Evolutionary conservation across 2,113 vertebrate genomes (phyloP).

Genomic region (Seriola rivoliana): DNA sequence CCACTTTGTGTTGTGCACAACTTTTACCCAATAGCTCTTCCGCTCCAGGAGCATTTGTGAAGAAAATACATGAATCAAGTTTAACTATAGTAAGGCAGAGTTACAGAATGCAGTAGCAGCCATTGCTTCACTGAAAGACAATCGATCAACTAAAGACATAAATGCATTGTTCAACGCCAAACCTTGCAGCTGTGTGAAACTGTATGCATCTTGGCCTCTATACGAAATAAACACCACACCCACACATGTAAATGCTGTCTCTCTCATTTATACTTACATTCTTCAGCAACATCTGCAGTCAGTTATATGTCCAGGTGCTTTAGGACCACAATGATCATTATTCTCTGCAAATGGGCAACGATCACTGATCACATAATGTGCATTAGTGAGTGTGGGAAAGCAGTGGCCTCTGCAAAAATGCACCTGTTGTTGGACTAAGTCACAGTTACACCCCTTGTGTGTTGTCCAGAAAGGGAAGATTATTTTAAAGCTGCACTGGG

Average conservation of each 20-base stretch:
- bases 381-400: slow-evolving; percentile 55
- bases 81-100: slow-evolving; percentile 56
- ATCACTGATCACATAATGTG: slow-evolving; percentile 31
- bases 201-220: slow-evolving; percentile 26
- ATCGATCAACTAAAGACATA: slow-evolving; percentile 57
- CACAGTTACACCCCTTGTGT: slow-evolving; percentile 19
- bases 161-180: slow-evolving; percentile 47
- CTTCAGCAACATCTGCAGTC: slow-evolving; percentile 60
- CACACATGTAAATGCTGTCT: slow-evolving; percentile 43
- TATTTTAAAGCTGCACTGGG: slow-evolving; percentile 12
- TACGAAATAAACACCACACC: slow-evolving; percentile 54
- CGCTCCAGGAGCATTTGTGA: slow-evolving; percentile 54
- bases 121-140: slow-evolving; percentile 37
- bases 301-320: slow-evolving; percentile 67
- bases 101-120: slow-evolving; percentile 49
- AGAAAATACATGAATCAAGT: slow-evolving; percentile 70
- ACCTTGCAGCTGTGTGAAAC: slow-evolving; percentile 64
- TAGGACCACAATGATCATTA: slow-evolving; percentile 37
- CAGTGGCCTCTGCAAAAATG: slow-evolving; percentile 34
- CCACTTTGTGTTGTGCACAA: slow-evolving; percentile 68
- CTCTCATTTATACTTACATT: slow-evolving; percentile 25
- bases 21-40: slow-evolving; percentile 69
- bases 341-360: slow-evolving; percentile 50
- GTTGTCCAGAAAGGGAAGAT: slow-evolving; percentile 19
- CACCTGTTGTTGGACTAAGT: slow-evolving; percentile 66